A percentile compares a stretch with the other conserved stretches of the same genome.
Evolutionary conservation across 2,113 vertebrate genomes (phyloP).

Genomic region (Falcunculus frontatus): DNA sequence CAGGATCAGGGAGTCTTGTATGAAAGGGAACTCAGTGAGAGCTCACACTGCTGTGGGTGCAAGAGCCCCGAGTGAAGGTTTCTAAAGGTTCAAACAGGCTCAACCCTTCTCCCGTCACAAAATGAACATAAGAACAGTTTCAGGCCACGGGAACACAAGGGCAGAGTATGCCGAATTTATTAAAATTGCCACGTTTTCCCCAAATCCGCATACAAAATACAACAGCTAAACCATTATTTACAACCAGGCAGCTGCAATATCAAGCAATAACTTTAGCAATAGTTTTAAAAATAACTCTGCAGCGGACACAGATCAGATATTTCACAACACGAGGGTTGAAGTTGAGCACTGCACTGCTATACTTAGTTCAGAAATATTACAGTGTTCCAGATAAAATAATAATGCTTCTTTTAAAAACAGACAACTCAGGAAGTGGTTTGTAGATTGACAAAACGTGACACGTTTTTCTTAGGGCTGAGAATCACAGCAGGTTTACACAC

Average conservation of each 20-base stretch:
- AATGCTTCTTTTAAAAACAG: conserved; percentile 1
- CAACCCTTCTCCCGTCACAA: not conserved
- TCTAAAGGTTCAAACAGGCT: accelerated
- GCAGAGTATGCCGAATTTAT: conserved; percentile 60
- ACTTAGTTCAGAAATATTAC: conserved; percentile 42
- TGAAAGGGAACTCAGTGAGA: not conserved
- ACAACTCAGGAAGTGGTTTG: not conserved
- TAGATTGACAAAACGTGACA: conserved; percentile 2
- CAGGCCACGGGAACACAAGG: conserved; percentile 33
- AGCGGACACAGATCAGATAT: conserved; percentile 6
- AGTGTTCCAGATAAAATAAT: conserved; percentile 44
- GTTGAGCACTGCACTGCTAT: not conserved
- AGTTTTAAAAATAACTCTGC: conserved; percentile 61
- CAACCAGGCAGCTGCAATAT: conserved; percentile 54
- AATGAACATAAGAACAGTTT: not conserved
- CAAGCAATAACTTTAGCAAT: conserved; percentile 44
- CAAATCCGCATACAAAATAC: conserved; percentile 70
- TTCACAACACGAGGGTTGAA: conserved; percentile 34
- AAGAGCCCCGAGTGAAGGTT: not conserved
- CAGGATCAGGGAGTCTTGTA: accelerated
- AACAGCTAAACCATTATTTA: conserved; percentile 69
- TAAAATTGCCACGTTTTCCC: conserved; percentile 58
- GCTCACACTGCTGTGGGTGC: not conserved
- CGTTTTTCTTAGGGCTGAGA: conserved; percentile 8
- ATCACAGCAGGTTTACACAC: conserved; percentile 28